Evolutionary conservation across 1,140 invertebrate genomes (phyloP).

Genomic region (Trigoniulus corallinus): DNA sequence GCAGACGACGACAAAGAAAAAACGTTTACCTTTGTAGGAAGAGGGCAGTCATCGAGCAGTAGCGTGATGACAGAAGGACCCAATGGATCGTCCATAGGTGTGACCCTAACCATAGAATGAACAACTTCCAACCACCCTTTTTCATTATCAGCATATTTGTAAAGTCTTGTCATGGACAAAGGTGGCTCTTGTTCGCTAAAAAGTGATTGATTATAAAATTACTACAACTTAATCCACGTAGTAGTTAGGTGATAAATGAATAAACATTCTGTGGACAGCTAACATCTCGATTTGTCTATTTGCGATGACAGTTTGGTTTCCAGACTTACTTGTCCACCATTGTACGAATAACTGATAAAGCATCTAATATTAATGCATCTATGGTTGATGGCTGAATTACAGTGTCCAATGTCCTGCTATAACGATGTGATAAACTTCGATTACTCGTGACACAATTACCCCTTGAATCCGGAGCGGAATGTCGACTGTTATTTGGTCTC

Average conservation of each 20-base stretch:
- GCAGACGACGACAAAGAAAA: background rate
- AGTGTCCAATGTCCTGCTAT: no score
- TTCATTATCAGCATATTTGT: slow-evolving; percentile 74
- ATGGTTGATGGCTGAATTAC: background rate
- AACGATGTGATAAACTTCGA: no score
- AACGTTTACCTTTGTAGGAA: slow-evolving; percentile 58
- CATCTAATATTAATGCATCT: background rate
- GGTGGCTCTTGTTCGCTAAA: slow-evolving; percentile 72
- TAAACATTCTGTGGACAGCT: background rate
- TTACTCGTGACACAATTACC: no score
- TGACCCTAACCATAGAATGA: slow-evolving; percentile 66
- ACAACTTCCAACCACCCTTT: slow-evolving; percentile 82
- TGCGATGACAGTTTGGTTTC: background rate
- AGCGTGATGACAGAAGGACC: slow-evolving; percentile 81
- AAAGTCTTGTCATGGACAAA: slow-evolving; percentile 58
- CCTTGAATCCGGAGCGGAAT: no score
- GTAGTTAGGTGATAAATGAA: background rate
- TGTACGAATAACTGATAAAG: background rate
- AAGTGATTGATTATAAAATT: slow-evolving; percentile 13
- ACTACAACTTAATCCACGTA: slow-evolving; percentile 1
- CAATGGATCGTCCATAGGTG: slow-evolving; percentile 69
- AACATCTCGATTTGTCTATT: background rate
- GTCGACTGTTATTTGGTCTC: no score
- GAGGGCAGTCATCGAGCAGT: slow-evolving; percentile 74
- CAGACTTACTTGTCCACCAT: background rate